Percentiles rank a stretch among this genome's conserved stretches.
Conservation (phyloP, 2,888 invertebrate genomes). For the Nephrotoma appendiculata region DNA sequence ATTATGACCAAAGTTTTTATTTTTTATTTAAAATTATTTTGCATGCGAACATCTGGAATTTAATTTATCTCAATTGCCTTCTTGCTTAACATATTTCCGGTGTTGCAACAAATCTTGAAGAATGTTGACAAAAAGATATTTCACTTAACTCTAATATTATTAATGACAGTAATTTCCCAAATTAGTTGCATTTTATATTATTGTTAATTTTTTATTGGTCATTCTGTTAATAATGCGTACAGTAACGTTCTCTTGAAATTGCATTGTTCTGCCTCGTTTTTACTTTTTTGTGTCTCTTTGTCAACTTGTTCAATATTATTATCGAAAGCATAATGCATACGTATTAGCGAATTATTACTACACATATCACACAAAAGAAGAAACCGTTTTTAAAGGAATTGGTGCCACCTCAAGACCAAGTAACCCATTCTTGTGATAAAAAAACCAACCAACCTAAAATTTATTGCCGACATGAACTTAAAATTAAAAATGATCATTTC, state of each 20-base stretch:
- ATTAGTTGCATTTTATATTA: too few relatives aligned
- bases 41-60: too few relatives aligned
- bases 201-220: too few relatives aligned
- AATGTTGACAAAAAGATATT: too few relatives aligned
- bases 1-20: too few relatives aligned
- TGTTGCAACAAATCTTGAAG: too few relatives aligned
- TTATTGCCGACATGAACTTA: neutral
- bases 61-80: too few relatives aligned
- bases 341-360: neutral
- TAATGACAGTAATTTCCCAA: too few relatives aligned
- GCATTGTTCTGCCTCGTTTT: neutral
- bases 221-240: neutral
- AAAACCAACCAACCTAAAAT: neutral
- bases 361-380: neutral
- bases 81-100: too few relatives aligned
- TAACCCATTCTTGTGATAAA: neutral
- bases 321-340: neutral
- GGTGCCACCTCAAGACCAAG: neutral
- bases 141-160: too few relatives aligned
- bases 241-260: neutral
- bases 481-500: neutral
- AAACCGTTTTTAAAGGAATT: neutral
- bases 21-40: too few relatives aligned
- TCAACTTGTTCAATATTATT: neutral
- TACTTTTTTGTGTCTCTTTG: neutral